Evolutionary conservation across 2,797 vertebrate species (phyloP).

Genomic region (Siniperca obscura): DNA sequence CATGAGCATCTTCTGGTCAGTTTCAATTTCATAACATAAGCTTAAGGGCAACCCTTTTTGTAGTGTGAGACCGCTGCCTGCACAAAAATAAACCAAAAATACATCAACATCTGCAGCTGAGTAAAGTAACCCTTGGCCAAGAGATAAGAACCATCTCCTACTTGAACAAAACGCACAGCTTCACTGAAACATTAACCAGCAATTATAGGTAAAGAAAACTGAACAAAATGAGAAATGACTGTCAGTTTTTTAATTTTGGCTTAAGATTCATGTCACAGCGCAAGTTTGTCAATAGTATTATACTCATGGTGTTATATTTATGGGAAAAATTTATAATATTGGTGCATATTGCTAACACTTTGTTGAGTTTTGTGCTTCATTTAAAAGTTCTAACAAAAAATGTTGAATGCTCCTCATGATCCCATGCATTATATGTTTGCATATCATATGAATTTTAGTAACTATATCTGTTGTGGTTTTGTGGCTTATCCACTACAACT

Average conservation of each 20-base stretch:
- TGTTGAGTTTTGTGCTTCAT: not conserved
- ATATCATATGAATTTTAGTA: not conserved
- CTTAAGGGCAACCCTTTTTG: constrained; percentile 44
- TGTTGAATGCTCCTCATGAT: not conserved
- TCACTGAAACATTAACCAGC: constrained; percentile 7
- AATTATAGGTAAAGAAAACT: not conserved
- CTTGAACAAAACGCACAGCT: constrained; percentile 28
- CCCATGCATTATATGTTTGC: too few species aligned
- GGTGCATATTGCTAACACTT: not conserved
- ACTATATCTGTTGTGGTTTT: not conserved
- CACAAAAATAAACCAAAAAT: constrained; percentile 47
- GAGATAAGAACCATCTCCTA: constrained; percentile 5
- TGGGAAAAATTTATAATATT: not conserved
- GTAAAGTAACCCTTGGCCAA: constrained; percentile 44
- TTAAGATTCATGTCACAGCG: not conserved
- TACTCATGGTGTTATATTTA: not conserved
- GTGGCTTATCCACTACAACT: not conserved
- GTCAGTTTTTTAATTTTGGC: not conserved
- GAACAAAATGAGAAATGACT: not conserved
- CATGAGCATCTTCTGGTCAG: constrained; percentile 49
- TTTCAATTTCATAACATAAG: constrained; percentile 48
- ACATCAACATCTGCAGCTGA: constrained; percentile 38
- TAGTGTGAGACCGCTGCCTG: constrained; percentile 23
- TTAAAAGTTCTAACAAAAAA: not conserved
- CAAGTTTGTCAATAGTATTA: too few species aligned